Base-by-base conservation (phyloP, 2,797 vertebrate species). In the Hoplostethus atlanticus region DNA sequence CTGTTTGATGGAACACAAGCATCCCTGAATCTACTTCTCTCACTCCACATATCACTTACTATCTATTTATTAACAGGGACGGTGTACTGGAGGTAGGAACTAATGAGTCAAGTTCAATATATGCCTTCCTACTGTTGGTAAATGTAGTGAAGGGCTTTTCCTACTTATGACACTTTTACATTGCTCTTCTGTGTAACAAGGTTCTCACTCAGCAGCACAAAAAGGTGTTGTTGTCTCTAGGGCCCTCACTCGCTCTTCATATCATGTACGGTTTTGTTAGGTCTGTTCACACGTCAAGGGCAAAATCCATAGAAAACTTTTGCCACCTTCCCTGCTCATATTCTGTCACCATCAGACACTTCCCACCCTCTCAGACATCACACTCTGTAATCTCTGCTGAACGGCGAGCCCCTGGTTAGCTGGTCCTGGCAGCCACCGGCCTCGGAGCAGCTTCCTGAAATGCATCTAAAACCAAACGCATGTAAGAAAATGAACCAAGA, bases 21-120 rank as follows among this genome's bases (percentile, higher is more conserved):
- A 54, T 21, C 28, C 50, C 60, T 84, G 77, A 84, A 83, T 88
- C 57, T 58, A 66, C 52, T 78, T 77, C 76, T 82, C 74, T 69
- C 10, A 36, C 57, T 85, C 58, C 47, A 55, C 16, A 70, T 55
- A 58, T 79, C 68, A 77, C 28, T 9, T 42, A 2, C 53, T 50
- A 11, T 60, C 64, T 38, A 55, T 75, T 58, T 57, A 77, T 79
- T 73, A 68, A 80, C 67, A 65, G 73, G 38, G 65, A 75, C 54
- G 69, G 61, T 12, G 12, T 51, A 59, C 51, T 50, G 68, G 59
- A 76, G 44, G 72, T 55, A 58, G 34, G 38, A 73, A 76, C 76
- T 81, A 84, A 72, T 73, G 52, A 79, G 71, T 61, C 21, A 7
- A 61, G 28, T 15, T 48, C 34, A 68, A 30, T 58, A 48, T 72